Conservation (phyloP, 2,888 invertebrate species). For the Meta bourneti region DNA sequence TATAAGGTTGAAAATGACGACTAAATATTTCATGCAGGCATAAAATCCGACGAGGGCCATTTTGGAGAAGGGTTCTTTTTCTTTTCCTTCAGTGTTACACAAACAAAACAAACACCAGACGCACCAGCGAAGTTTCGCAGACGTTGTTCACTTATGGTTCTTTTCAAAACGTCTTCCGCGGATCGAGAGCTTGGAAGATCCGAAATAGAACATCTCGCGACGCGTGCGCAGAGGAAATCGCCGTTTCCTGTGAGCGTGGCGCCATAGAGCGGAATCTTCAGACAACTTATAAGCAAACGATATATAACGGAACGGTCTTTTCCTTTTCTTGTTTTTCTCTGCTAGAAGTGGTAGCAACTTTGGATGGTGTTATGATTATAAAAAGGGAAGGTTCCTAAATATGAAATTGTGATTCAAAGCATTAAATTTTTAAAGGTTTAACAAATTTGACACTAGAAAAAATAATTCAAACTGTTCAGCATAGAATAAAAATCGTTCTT, state of each 20-base stretch:
- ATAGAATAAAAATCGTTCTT: too few species aligned
- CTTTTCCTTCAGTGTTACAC: not conserved
- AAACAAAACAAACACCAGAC: slow-evolving; percentile 52
- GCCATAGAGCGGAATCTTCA: slow-evolving; percentile 61
- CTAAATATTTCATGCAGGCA: slow-evolving; percentile 81
- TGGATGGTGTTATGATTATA: too few species aligned
- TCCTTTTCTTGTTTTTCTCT: not conserved
- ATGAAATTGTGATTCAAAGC: too few species aligned
- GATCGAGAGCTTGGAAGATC: slow-evolving; percentile 28
- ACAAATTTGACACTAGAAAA: too few species aligned
- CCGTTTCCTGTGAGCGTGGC: slow-evolving; percentile 58
- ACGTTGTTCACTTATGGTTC: not conserved
- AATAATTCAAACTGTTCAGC: too few species aligned
- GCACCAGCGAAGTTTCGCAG: not conserved
- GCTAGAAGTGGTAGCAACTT: not conserved
- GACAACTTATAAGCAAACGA: slow-evolving; percentile 17
- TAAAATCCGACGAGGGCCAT: slow-evolving; percentile 72
- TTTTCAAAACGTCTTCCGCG: slow-evolving; percentile 30
- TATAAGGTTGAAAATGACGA: slow-evolving; percentile 87
- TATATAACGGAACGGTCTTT: not conserved
- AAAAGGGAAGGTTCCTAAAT: too few species aligned
- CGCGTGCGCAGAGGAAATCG: slow-evolving; percentile 37
- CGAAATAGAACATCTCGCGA: slow-evolving; percentile 51
- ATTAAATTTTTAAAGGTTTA: too few species aligned
- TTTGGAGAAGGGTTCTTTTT: slow-evolving; percentile 19